Conservation (phyloP, 2,797 vertebrate species). For the Glossophaga mutica region DNA sequence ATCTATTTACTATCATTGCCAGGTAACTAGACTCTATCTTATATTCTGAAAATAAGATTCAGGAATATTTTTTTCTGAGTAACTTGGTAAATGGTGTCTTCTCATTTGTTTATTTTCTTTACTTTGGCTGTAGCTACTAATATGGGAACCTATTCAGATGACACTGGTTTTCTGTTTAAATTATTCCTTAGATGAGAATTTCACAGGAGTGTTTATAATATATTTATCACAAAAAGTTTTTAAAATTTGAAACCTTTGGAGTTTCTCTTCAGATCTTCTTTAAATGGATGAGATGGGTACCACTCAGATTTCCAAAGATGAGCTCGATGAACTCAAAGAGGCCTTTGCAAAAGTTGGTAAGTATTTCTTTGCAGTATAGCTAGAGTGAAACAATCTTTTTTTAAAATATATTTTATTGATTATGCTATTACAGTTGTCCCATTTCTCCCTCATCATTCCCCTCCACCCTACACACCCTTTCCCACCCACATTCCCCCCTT, state of each 20-base stretch:
- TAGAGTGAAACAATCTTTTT: not conserved
- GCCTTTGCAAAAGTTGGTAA: conserved; percentile 94
- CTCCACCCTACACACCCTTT: no score
- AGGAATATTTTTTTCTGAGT: conserved; percentile 15
- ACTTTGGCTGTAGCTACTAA: not conserved
- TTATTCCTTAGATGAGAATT: conserved; percentile 2
- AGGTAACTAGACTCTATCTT: not conserved
- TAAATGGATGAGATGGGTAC: conserved; percentile 90
- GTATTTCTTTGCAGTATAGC: conserved; percentile 54
- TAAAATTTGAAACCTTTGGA: conserved; percentile 34
- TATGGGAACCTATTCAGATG: not conserved
- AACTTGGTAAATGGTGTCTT: conserved; percentile 21
- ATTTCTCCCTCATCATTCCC: no score
- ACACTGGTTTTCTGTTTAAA: conserved; percentile 26
- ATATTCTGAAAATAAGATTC: not conserved
- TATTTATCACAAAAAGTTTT: not conserved
- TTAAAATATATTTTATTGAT: no score
- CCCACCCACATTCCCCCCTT: no score
- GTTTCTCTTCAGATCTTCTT: conserved; percentile 79
- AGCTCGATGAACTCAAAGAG: conserved; percentile 93
- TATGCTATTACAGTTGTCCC: no score
- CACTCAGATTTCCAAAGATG: conserved; percentile 93
- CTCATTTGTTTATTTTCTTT: not conserved
- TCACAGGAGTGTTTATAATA: not conserved
- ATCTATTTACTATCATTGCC: not conserved